Evolutionary conservation across 2,888 invertebrate genomes (phyloP), one percentile per base, ranked within the genome.

Genomic region (Alloplasta piceator): DNA sequence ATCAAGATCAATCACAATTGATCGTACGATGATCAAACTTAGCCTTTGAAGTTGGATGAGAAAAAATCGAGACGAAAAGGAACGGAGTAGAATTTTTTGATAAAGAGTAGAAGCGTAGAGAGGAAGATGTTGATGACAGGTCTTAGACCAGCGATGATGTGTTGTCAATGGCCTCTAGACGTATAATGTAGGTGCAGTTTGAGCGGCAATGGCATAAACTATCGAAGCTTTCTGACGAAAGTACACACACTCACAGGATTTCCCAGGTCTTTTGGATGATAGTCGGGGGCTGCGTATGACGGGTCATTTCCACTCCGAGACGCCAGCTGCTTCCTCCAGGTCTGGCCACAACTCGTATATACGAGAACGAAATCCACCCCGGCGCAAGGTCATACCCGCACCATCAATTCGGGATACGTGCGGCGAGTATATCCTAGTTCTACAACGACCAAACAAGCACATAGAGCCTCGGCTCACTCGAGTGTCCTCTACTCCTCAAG

Each of bases 231-330:
- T 71, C 66, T 81, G 46, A 64, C 60, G 56, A 66, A 9, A n/a
- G 39, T 16, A 58, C 9, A 81, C 58, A 74, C 66, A 73, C 56
- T 61, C 60, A 36, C 50, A 55, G 70, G 66, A 43, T 78, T 67
- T 67, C 64, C 46, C 70, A 78, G 83, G 74, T 78, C 56, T 83
- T 83, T 83, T 76, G 78, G 82, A 50, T 6, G 16, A 14, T 46
- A 60, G 56, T 61, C 39, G 66, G 64, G 82, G 83, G 78, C 85
- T 87, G 87, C 83, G 85, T 85, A 87, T 86, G 87, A 88, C 88
- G 88, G 86, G 87, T 88, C 87, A 88, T 88, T 88, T 86, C 85
- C 87, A 85, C 83, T 79, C 78, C 77, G 82, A 78, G 74, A 85
- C 80, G 82, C 85, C 86, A 85, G 84, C 84, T 85, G 84, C 76